Evolutionary conservation across 1,140 invertebrate species (phyloP).

Genomic region (Eupristina koningsbergeri): DNA sequence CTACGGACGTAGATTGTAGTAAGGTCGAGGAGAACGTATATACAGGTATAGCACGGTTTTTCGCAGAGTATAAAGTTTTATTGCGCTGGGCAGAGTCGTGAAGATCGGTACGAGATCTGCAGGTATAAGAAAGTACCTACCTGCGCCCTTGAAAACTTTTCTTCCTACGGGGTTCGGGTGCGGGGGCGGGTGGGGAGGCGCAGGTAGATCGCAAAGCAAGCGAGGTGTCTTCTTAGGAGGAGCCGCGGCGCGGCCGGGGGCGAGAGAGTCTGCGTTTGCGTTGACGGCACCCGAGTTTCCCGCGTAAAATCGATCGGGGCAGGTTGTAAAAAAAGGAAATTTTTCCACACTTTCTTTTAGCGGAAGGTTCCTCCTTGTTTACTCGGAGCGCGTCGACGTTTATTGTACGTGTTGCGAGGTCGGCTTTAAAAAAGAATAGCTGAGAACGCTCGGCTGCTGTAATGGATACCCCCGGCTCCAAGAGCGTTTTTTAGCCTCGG

Average conservation of each 20-base stretch:
- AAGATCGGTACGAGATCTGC: constrained; percentile 30
- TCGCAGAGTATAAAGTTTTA: constrained; percentile 45
- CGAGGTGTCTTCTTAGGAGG: constrained; percentile 10
- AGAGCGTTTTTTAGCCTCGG: not conserved
- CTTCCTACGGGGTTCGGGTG: not conserved
- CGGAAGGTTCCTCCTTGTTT: constrained; percentile 3
- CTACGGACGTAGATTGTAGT: constrained; percentile 1
- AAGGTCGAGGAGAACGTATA: not conserved
- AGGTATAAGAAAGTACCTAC: constrained; percentile 36
- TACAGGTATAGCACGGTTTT: constrained; percentile 30
- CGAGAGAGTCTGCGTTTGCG: not conserved
- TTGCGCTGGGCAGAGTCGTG: constrained; percentile 10
- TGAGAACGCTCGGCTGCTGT: constrained; percentile 12
- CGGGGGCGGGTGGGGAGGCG: not conserved
- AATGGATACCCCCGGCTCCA: constrained; percentile 8
- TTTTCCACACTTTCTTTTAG: constrained; percentile 20
- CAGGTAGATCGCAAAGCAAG: constrained; percentile 12
- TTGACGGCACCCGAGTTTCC: not conserved
- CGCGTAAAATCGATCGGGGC: constrained; percentile 8
- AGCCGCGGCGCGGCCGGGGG: not conserved
- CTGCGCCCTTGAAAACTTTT: constrained; percentile 37
- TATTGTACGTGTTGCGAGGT: constrained; percentile 2
- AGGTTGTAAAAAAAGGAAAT: constrained; percentile 36
- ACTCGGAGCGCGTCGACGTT: not conserved
- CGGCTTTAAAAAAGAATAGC: not conserved